Percentiles rank a stretch among this genome's conserved stretches.
phyloP scores from a whole-genome alignment of 2,797 vertebrate species.

The Molossus molossus region DNA sequence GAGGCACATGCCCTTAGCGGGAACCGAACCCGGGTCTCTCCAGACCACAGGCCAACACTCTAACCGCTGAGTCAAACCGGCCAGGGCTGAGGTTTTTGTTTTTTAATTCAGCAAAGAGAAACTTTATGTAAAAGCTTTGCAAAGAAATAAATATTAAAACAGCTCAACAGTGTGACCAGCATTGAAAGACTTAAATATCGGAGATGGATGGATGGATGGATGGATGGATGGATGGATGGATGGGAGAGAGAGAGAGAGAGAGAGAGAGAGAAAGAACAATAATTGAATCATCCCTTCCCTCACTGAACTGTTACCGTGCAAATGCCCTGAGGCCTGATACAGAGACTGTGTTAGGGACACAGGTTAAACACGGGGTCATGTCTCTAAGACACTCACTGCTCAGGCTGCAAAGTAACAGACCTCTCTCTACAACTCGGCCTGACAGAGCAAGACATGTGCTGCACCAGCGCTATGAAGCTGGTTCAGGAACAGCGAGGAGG shows the following conservation, averaged over 20 bases:
- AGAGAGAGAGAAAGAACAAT: no score
- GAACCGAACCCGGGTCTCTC: no score
- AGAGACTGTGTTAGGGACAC: background rate
- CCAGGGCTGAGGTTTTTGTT: background rate
- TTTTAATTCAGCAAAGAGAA: slow-evolving; percentile 21
- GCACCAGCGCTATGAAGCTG: background rate
- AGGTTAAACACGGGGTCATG: background rate
- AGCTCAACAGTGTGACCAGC: background rate
- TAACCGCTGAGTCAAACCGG: no score
- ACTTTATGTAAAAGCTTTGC: slow-evolving; percentile 2
- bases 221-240: background rate
- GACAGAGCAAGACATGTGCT: background rate
- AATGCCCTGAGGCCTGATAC: background rate
- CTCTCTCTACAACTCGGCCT: background rate
- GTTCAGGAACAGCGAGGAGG: background rate
- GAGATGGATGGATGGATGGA: background rate
- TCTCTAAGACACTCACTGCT: background rate
- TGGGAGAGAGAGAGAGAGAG: background rate
- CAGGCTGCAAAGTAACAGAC: background rate
- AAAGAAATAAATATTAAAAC: slow-evolving; percentile 10
- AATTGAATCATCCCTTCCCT: background rate
- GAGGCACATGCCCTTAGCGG: no score
- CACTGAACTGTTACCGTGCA: background rate
- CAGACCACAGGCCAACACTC: no score
- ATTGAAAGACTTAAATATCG: background rate